Evolutionary conservation across 2,113 vertebrate species (phyloP).

Genomic region (Leucopternis melanops): DNA sequence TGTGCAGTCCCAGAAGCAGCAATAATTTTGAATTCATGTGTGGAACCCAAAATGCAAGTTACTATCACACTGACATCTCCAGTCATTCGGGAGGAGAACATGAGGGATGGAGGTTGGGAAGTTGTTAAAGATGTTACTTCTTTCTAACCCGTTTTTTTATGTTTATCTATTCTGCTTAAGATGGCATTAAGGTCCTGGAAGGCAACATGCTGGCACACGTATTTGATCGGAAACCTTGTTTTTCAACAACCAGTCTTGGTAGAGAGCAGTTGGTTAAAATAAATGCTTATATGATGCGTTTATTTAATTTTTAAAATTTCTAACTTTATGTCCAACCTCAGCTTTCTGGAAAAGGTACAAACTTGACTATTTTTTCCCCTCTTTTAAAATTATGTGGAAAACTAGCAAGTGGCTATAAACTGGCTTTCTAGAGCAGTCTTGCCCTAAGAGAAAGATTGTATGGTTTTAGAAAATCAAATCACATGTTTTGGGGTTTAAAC

Average conservation of each 20-base stretch:
- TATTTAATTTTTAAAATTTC: slow-evolving; percentile 45
- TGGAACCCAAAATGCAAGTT: slow-evolving; percentile 98
- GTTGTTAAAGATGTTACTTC: slow-evolving; percentile 67
- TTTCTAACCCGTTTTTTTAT: slow-evolving; percentile 12
- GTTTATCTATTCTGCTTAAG: slow-evolving; percentile 57
- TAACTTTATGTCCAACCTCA: slow-evolving; percentile 71
- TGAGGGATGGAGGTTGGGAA: slow-evolving; percentile 96
- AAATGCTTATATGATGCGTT: slow-evolving; percentile 35
- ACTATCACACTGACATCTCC: slow-evolving; percentile 97
- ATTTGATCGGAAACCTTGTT: slow-evolving; percentile 50
- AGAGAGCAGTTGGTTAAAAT: slow-evolving; percentile 56
- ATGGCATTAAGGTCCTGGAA: slow-evolving; percentile 74
- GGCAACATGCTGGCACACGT: slow-evolving; percentile 80
- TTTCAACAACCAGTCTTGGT: slow-evolving; percentile 39
- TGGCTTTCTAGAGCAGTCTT: slow-evolving; percentile 42
- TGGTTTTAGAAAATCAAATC: slow-evolving; percentile 42
- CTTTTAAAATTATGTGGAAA: slow-evolving; percentile 11
- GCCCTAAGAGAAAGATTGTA: slow-evolving; percentile 33
- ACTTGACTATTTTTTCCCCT: neutral
- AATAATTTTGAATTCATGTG: slow-evolving; percentile 88
- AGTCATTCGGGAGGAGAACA: slow-evolving; percentile 90
- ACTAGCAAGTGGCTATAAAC: slow-evolving; percentile 23
- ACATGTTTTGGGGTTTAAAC: neutral
- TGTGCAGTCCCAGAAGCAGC: slow-evolving; percentile 88
- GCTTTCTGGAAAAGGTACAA: slow-evolving; percentile 75